These are phyloP conservation scores for Heliconius nattereri DNA, from an alignment of 1,140 invertebrate species.

Conservation along the genomic window DNA sequence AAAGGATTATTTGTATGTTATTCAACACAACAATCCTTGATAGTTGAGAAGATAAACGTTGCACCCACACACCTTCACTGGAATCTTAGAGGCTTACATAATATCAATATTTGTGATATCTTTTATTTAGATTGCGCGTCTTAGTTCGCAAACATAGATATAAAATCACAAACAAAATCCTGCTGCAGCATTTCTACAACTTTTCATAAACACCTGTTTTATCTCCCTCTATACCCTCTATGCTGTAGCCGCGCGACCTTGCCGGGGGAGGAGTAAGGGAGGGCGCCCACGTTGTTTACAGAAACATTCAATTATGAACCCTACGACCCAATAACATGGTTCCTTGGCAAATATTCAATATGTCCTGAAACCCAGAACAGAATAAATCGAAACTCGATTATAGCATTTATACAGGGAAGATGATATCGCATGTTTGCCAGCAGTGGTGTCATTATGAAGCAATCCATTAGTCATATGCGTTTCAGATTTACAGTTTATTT, in stretches of 20 bases:
- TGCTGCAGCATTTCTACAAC: constrained; percentile 37
- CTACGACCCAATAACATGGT: constrained; percentile 21
- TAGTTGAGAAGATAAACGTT: neutral
- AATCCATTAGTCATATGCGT: constrained; percentile 41
- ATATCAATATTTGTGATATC: constrained; percentile 15
- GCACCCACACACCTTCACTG: constrained; percentile 19
- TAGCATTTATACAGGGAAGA: constrained; percentile 20
- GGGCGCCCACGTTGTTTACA: constrained; percentile 43
- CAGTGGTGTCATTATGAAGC: constrained; percentile 25
- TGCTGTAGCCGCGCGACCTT: constrained; percentile 50
- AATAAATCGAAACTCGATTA: constrained; percentile 43
- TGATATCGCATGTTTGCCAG: constrained; percentile 33
- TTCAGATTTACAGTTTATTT: constrained; percentile 18
- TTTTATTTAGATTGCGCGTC: constrained; percentile 9
- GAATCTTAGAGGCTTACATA: constrained; percentile 20
- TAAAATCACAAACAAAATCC: constrained; percentile 27
- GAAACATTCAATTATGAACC: constrained; percentile 25
- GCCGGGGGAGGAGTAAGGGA: constrained; percentile 36
- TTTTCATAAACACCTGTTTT: constrained; percentile 56
- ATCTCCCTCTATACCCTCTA: constrained; percentile 23
- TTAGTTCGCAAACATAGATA: constrained; percentile 17
- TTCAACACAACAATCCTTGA: constrained; percentile 1
- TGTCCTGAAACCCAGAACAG: constrained; percentile 35
- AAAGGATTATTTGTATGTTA: neutral
- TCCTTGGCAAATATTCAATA: constrained; percentile 9